phyloP scores from a whole-genome alignment of 2,113 vertebrate genomes.

The Acrocephalus arundinaceus region DNA sequence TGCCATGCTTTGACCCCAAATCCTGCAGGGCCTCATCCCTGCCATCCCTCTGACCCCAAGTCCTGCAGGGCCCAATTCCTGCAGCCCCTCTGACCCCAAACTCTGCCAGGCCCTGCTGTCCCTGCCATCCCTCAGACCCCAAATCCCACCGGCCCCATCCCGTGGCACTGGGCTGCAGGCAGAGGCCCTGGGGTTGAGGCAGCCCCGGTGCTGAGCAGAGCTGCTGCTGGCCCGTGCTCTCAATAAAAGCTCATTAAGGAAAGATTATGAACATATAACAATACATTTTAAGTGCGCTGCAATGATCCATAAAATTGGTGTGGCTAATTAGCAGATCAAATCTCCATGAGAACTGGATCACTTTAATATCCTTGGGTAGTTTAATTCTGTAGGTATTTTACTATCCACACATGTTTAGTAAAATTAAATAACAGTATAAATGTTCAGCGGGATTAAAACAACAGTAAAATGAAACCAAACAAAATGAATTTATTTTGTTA shows the following conservation, averaged over 20 bases:
- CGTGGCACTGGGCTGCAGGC: neutral
- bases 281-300: conserved; percentile 80
- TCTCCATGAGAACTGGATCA: conserved; percentile 77
- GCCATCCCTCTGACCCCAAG: fast-evolving
- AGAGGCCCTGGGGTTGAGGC: neutral
- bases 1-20: neutral
- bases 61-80: fast-evolving
- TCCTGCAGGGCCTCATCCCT: fast-evolving
- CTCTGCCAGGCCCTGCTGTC: no score
- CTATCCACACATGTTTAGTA: conserved; percentile 78
- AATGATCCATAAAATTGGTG: conserved; percentile 84
- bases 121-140: neutral
- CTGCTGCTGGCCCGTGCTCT: conserved; percentile 67
- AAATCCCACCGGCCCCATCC: no score
- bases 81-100: neutral
- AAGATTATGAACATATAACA: conserved; percentile 83
- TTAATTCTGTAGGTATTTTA: conserved; percentile 80
- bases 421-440: conserved; percentile 82
- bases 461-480: conserved; percentile 83
- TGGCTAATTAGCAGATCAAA: conserved; percentile 85
- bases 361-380: conserved; percentile 77
- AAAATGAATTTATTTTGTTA: conserved; percentile 83
- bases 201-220: neutral
- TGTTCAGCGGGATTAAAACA: conserved; percentile 80
- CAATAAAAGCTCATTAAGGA: conserved; percentile 81